A percentile compares a stretch with the other conserved stretches of the same genome.
Evolutionary conservation across 2,888 invertebrate species (phyloP).

Genomic region (Xiphydria camelus): DNA sequence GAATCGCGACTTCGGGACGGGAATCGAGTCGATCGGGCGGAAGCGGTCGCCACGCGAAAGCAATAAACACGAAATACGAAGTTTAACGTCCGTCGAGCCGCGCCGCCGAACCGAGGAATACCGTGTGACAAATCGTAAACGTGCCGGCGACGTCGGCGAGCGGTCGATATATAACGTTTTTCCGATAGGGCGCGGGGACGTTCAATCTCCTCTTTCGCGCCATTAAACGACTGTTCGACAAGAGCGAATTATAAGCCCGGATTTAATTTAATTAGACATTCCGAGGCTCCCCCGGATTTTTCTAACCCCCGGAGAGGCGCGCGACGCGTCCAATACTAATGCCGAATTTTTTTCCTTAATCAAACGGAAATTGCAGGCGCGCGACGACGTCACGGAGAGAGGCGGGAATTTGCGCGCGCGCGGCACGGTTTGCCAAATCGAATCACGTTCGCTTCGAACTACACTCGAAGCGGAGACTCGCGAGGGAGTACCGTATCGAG

Average conservation of each 20-base stretch:
- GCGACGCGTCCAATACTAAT: conserved; percentile 38
- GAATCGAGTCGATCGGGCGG: conserved; percentile 30
- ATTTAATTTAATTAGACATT: conserved; percentile 48
- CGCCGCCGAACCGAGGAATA: neutral
- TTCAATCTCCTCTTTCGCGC: conserved; percentile 2
- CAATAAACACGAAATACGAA: conserved; percentile 29
- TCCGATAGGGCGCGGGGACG: conserved; percentile 7
- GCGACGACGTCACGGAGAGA: no score
- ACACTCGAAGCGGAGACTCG: no score
- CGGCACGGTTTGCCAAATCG: conserved; percentile 54
- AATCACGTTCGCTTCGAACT: conserved; percentile 48
- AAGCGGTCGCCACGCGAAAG: conserved; percentile 14
- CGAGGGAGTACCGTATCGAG: no score
- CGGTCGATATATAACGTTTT: conserved; percentile 13
- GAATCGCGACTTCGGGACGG: no score
- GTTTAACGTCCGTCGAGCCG: conserved; percentile 21
- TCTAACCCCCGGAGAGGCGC: conserved; percentile 12
- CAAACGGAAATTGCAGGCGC: conserved; percentile 50
- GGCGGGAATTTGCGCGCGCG: no score
- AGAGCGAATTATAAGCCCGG: conserved; percentile 40
- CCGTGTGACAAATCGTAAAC: conserved; percentile 10
- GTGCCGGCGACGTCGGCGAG: neutral
- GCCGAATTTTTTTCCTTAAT: conserved; percentile 33
- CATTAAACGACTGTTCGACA: conserved; percentile 17
- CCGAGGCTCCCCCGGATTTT: neutral